Evolutionary conservation across 2,797 vertebrate species (phyloP).

Genomic region (Myotis planiceps): DNA sequence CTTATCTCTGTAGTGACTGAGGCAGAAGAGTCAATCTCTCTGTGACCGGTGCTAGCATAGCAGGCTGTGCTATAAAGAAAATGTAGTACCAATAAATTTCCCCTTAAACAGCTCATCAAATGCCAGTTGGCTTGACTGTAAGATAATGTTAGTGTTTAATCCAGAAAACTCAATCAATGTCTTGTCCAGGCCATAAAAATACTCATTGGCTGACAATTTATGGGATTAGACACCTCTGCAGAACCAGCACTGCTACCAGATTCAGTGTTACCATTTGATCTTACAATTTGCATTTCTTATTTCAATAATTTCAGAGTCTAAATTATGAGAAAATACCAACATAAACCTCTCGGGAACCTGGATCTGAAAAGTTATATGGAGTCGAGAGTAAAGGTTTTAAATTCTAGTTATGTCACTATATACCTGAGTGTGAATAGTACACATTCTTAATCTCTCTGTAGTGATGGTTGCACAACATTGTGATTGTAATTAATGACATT

Average conservation of each 20-base stretch:
- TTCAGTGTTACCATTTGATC: not conserved
- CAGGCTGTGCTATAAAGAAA: not conserved
- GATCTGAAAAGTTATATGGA: not conserved
- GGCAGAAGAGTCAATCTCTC: not conserved
- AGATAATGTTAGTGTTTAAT: constrained; percentile 54
- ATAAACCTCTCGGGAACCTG: not conserved
- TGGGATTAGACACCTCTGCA: not conserved
- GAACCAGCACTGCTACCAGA: not conserved
- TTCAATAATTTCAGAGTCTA: not conserved
- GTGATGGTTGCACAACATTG: not conserved
- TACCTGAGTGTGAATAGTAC: rapidly evolving
- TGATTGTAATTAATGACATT: not conserved
- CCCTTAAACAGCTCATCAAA: constrained; percentile 45
- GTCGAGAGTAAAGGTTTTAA: not conserved
- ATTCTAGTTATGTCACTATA: not conserved
- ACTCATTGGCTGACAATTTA: not conserved
- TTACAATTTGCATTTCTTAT: constrained; percentile 14
- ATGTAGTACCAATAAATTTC: constrained; percentile 39
- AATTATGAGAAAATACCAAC: not conserved
- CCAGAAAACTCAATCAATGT: constrained; percentile 39
- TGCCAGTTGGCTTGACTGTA: not conserved
- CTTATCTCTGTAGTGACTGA: not conserved
- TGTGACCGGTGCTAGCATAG: not conserved
- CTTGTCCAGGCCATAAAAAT: constrained; percentile 28
- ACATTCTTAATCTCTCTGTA: not conserved